phyloP scores from a whole-genome alignment of 2,888 invertebrate genomes.

The Dicyrtoma fusca region DNA sequence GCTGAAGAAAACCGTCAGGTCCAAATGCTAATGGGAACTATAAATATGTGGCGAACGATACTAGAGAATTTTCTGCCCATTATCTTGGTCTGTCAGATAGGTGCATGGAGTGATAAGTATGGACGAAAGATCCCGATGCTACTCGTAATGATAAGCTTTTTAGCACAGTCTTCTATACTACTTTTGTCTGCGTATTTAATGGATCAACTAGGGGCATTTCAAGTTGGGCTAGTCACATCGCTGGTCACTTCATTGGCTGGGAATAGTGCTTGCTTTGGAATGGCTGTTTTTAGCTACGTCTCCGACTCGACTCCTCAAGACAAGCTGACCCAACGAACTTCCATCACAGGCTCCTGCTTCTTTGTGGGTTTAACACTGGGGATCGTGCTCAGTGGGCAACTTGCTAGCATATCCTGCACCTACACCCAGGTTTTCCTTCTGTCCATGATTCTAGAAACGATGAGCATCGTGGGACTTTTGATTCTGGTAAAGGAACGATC shows the following conservation, averaged over 20 bases:
- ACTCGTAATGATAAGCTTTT: conserved; percentile 69
- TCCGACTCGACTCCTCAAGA: conserved; percentile 73
- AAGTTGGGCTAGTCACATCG: conserved; percentile 44
- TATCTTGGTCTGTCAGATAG: conserved; percentile 75
- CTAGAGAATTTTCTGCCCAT: conserved; percentile 79
- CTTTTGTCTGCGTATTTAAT: not conserved
- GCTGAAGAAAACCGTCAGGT: conserved; percentile 69
- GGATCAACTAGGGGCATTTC: conserved; percentile 46
- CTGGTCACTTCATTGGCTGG: conserved; percentile 43
- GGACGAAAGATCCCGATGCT: conserved; percentile 75
- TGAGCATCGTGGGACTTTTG: conserved; percentile 59
- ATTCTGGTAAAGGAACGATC: conserved; percentile 47
- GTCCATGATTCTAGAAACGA: conserved; percentile 56
- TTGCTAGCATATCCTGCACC: conserved; percentile 62
- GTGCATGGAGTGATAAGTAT: conserved; percentile 79
- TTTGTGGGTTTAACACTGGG: conserved; percentile 83
- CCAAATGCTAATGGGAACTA: conserved; percentile 68
- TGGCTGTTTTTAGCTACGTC: conserved; percentile 86
- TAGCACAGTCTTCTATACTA: conserved; percentile 1
- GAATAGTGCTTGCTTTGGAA: conserved; percentile 62
- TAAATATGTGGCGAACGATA: conserved; percentile 84
- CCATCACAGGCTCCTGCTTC: conserved; percentile 79
- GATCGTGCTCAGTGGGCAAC: conserved; percentile 76
- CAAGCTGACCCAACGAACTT: conserved; percentile 76
- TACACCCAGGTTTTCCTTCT: conserved; percentile 58